Base-by-base conservation (phyloP, 2,113 vertebrate genomes). In the Varanus komodoensis region DNA sequence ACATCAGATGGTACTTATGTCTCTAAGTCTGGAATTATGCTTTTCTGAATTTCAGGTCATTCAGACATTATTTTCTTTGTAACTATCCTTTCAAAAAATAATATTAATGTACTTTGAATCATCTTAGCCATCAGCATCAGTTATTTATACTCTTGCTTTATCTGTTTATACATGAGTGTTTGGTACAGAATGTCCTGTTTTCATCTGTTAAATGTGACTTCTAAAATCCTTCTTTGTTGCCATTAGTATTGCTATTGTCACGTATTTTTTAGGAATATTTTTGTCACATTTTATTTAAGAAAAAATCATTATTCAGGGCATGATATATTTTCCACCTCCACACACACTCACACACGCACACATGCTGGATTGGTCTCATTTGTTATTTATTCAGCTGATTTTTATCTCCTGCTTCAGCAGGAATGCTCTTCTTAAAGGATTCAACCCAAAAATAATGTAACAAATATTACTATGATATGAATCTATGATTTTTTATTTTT, bases 1-100 rank as follows among this genome's bases (percentile, higher is more conserved):
- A 99, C 99, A 83, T 98, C 98, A 0, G 99, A 99, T 75, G 99
- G 99, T 99, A 96, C 75, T 17, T 85, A 0, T 29, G 87, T 19
- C 54, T 91, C 64, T 27, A 87, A 91, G 44, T 79, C 44, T 8
- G 14, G 50, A 17, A 21, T 52, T 54, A 50, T 75, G 4, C 1
- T 69, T 19, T 57, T 25, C 75, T 78, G 19, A 69, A 32, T 44
- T 64, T 83, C n/a, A 8, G 15, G 4, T 5, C 15, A 34, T 6
- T 44, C 57, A 25, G 6, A 21, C 57, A 44, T 23, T 32, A 15
- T 87, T 75, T 23, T 11, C 25, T 86, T 54, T 23, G 29, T 57
- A 61, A 48, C 52, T 84, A 5, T 14, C 9, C 25, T 82, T n/a
- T 21, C 11, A 67, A 52, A 54, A 64, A 11, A 29, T 23, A 57